Conservation (phyloP, 2,888 invertebrate species). For the Meloe dianella region DNA sequence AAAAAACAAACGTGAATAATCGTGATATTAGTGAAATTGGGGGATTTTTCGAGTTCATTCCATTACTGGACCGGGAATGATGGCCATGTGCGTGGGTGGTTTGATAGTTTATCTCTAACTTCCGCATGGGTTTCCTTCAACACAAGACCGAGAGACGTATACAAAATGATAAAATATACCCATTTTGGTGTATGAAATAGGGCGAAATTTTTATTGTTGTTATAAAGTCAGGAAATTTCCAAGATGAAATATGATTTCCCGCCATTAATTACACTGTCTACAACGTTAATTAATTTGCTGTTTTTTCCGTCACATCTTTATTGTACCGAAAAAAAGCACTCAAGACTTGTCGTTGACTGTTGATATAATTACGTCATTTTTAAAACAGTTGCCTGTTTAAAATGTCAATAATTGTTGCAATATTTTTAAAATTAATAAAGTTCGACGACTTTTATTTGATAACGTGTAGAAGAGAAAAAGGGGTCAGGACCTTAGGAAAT, state of each 20-base stretch:
- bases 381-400: neutral
- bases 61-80: conserved; percentile 5
- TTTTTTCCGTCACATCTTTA: neutral
- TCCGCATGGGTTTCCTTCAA: conserved; percentile 37
- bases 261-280: conserved; percentile 4
- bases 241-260: conserved; percentile 15
- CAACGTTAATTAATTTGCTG: neutral
- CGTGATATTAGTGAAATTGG: no score
- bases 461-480: neutral
- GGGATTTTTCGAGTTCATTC: neutral
- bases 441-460: neutral
- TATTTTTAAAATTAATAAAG: neutral
- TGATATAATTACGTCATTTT: neutral
- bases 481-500: neutral
- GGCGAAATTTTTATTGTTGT: neutral
- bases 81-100: conserved; percentile 31
- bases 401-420: neutral
- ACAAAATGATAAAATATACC: neutral
- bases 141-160: conserved; percentile 7
- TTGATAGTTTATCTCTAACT: conserved; percentile 33
- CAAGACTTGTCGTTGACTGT: neutral
- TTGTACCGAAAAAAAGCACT: neutral
- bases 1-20: no score
- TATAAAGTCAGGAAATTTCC: neutral
- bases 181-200: neutral